Evolutionary conservation across 2,113 vertebrate species (phyloP), one percentile per base, ranked within the genome.

Genomic region (Plectropomus leopardus): DNA sequence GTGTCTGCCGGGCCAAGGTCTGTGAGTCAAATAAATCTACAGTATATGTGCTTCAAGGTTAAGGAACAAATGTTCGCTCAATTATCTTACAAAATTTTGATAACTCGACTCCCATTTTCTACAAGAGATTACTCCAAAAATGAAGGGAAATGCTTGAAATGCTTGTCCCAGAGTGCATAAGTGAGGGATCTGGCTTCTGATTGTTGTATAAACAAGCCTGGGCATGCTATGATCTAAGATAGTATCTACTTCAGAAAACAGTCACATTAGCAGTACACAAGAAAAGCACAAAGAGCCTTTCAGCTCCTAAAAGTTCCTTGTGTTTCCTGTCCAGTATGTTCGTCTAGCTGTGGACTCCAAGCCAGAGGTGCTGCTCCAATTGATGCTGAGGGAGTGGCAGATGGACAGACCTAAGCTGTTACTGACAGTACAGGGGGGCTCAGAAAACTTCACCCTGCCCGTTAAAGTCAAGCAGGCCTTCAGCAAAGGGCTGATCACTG

Each of bases 321-420:
- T 83, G 55, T 80, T 83, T 59, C 64, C 58, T 26, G 32, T 69
- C 36, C 89, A 99, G 98, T 99, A 97, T 82, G 94, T 98, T 11
- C 96, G 98, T 79, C 93, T 96, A 53, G 97, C 97, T 30, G 97
- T 96, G 40, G 97, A 99, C 63, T 95, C 97, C 23, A 96, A 77
- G 71, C 59, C 96, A 57, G 98, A 99, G 75, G 94, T 93, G 14
- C 78, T 99, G 19, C 88, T 97, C 76, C 96, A 97, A 47, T 90
- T 99, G 86, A 98, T 99, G 97, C 80, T 98, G 83, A 95, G 92
- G 85, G 97, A 99, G 87, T 99, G 98, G 98, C 97, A 98, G 86
- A 97, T 99, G 96, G 97, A 98, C 47, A 89, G 96, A 79, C 98
- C 98, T 59, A 99, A 98, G 89, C 92, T 99, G 11, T 94, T 99